Conservation (phyloP, 2,888 invertebrate species). For the Cephonodes hylas region DNA sequence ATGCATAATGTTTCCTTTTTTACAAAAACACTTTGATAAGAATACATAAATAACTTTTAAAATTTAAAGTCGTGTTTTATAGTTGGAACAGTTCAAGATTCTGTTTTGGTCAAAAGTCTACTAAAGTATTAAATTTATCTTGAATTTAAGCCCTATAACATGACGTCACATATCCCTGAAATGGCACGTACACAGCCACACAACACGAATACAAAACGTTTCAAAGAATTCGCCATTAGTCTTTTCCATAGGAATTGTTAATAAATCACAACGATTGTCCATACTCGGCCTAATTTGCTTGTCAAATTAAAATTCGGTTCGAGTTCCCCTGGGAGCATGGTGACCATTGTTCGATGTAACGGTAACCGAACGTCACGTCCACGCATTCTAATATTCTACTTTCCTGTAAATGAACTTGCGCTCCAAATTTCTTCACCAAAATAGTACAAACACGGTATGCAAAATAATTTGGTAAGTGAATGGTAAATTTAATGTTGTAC, state of each 20-base stretch:
- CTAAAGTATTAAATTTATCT: too few species aligned
- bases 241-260: constrained; percentile 19
- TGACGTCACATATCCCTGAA: not conserved
- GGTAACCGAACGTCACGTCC: constrained; percentile 26
- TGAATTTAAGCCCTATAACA: too few species aligned
- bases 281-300: constrained; percentile 55
- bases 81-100: too few species aligned
- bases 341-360: constrained; percentile 49
- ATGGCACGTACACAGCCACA: not conserved
- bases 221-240: constrained; percentile 26
- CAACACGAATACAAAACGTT: constrained; percentile 7
- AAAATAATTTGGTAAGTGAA: too few species aligned
- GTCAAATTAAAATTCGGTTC: constrained; percentile 66
- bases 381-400: constrained; percentile 60
- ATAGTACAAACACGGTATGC: not conserved
- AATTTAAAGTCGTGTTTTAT: too few species aligned
- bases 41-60: too few species aligned
- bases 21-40: too few species aligned
- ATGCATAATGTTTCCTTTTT: too few species aligned
- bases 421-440: constrained; percentile 34
- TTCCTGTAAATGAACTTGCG: constrained; percentile 49
- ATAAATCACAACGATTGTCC: constrained; percentile 38
- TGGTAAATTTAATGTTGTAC: too few species aligned
- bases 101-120: too few species aligned
- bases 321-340: constrained; percentile 56